Conservation (phyloP, 2,888 invertebrate species). For the Thymelicus lineola region DNA sequence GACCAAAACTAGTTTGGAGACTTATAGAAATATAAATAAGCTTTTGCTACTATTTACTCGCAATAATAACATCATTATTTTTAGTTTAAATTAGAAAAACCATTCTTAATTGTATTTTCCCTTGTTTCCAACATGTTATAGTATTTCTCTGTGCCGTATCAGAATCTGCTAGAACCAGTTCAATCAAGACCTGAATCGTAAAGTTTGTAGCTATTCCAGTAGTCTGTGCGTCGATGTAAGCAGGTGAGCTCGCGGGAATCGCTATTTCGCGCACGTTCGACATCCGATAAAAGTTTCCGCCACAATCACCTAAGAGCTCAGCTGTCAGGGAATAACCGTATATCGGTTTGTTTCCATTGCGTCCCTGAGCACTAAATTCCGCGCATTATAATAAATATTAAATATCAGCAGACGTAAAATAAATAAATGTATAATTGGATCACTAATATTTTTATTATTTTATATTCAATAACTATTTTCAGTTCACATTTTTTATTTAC, state of each 20-base stretch:
- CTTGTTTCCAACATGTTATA: not conserved
- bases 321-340: conserved; percentile 84
- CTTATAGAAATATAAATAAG: too few relatives aligned
- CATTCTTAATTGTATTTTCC: too few relatives aligned
- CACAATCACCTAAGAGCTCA: conserved; percentile 86
- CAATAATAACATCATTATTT: too few relatives aligned
- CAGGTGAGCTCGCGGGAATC: conserved; percentile 80
- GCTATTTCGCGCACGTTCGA: conserved; percentile 83
- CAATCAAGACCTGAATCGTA: conserved; percentile 22
- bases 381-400: conserved; percentile 31
- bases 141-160: conserved; percentile 10
- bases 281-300: conserved; percentile 85
- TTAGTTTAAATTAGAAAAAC: too few relatives aligned
- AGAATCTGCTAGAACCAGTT: conserved; percentile 22
- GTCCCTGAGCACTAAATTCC: conserved; percentile 56
- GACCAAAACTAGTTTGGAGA: too few relatives aligned
- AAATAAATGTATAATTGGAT: not conserved
- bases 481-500: too few relatives aligned
- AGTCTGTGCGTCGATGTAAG: conserved; percentile 54
- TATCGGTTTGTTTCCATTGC: conserved; percentile 79
- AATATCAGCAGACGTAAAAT: not conserved
- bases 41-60: too few relatives aligned
- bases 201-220: conserved; percentile 34
- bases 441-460: too few relatives aligned
- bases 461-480: too few relatives aligned